Percentiles rank a stretch among this genome's conserved stretches.
Evolutionary conservation across 2,797 vertebrate genomes (phyloP).

Genomic region (Zenarchopterus dispar): DNA sequence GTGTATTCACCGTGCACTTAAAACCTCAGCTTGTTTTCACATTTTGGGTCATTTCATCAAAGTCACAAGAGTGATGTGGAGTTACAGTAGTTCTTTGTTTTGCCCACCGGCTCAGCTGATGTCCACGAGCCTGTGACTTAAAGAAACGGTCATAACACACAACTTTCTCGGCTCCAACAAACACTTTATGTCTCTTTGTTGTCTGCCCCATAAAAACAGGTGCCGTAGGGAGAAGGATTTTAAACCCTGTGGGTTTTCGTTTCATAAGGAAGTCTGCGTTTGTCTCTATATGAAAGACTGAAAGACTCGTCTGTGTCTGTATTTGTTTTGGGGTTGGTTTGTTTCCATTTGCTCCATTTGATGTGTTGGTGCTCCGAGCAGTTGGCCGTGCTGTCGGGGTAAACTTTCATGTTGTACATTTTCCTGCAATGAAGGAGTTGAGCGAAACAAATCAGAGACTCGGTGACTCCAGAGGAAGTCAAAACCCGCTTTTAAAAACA

Average conservation of each 20-base stretch:
- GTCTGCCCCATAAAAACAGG: constrained; percentile 26
- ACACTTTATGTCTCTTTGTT: constrained; percentile 58
- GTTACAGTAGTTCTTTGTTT: constrained; percentile 32
- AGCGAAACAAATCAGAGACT: no score
- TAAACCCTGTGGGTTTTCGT: not conserved
- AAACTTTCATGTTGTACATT: no score
- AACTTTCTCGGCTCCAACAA: constrained; percentile 14
- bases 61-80: no score
- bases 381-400: no score
- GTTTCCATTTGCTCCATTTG: no score
- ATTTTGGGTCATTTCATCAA: not conserved
- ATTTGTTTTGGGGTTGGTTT: not conserved
- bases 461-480: no score
- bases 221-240: constrained; percentile 30
- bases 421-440: no score
- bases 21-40: no score
- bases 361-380: no score
- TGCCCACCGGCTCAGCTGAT: constrained; percentile 47
- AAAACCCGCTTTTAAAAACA: no score
- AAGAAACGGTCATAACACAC: constrained; percentile 25
- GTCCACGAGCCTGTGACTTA: constrained; percentile 42
- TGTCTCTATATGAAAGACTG: not conserved
- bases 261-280: not conserved
- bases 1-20: no score
- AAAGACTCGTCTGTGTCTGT: not conserved